Conservation (phyloP, 2,113 vertebrate genomes). For the Hippoglossus stenolepis region DNA sequence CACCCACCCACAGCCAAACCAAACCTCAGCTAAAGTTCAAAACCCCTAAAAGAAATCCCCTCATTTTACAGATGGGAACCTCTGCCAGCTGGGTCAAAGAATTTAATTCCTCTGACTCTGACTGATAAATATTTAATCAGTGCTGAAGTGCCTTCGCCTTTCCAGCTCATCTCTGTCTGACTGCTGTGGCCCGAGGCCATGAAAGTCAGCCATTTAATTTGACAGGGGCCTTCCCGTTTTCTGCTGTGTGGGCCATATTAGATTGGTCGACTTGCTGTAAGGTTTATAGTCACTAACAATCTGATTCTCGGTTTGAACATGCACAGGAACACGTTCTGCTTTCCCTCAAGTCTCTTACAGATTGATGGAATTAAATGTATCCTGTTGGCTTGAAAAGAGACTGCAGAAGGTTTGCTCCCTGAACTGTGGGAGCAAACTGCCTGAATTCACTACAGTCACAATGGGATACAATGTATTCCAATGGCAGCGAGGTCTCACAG, state of each 20-base stretch:
- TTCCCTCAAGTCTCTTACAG: neutral
- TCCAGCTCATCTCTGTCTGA: conserved; percentile 65
- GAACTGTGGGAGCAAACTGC: neutral
- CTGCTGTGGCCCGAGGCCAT: conserved; percentile 51
- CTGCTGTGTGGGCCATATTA: conserved; percentile 53
- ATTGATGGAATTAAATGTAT: neutral
- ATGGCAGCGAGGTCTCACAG: neutral
- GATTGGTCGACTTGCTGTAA: conserved; percentile 22
- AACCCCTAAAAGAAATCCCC: neutral
- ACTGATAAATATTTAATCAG: conserved; percentile 61
- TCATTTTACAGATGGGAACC: neutral
- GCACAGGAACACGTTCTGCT: conserved; percentile 4
- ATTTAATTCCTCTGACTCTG: conserved; percentile 30
- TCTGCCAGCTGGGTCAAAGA: conserved; percentile 9
- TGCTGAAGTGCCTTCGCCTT: conserved; percentile 40
- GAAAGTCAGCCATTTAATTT: conserved; percentile 70
- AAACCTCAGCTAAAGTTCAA: neutral
- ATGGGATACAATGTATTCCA: neutral
- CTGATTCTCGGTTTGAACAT: conserved; percentile 41
- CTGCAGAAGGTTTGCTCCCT: neutral
- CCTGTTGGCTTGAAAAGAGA: neutral
- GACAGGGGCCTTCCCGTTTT: conserved; percentile 37
- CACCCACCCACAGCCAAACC: neutral
- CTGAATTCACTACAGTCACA: neutral
- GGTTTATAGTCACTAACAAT: conserved; percentile 28